A percentile compares a stretch with the other conserved stretches of the same genome.
Evolutionary conservation across 2,113 vertebrate species (phyloP).

Genomic region (Urocolius indicus): DNA sequence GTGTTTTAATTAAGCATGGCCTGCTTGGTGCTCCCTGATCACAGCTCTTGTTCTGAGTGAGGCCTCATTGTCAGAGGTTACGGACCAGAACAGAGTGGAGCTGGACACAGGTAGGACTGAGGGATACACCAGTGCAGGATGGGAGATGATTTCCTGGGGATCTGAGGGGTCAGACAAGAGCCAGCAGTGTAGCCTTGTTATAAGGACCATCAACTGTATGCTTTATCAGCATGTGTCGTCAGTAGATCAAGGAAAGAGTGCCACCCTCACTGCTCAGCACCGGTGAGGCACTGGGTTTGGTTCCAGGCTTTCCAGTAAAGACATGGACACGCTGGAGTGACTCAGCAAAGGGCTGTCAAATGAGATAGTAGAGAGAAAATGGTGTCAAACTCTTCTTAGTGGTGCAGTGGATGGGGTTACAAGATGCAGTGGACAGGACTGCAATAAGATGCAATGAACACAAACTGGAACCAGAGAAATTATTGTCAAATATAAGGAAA

Average conservation of each 20-base stretch:
- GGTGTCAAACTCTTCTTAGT: neutral
- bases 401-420: neutral
- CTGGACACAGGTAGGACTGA: neutral
- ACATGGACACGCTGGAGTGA: neutral
- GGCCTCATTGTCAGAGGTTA: neutral
- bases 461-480: neutral
- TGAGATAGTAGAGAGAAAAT: neutral
- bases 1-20: neutral
- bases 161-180: neutral
- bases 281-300: neutral
- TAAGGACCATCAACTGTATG: neutral
- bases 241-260: neutral
- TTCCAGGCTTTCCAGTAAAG: neutral
- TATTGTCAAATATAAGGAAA: neutral
- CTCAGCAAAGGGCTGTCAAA: neutral
- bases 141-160: neutral
- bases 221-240: neutral
- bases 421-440: neutral
- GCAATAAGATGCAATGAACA: too few relatives aligned
- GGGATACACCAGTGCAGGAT: neutral
- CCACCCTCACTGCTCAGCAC: neutral
- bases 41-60: neutral
- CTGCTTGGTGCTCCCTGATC: neutral
- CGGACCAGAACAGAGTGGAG: rapidly evolving
- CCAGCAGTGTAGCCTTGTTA: neutral